Evolutionary conservation across 1,140 invertebrate species (phyloP), one percentile per base, ranked within the genome.

Genomic region (Pachyrhynchus sulphureomaculatus): DNA sequence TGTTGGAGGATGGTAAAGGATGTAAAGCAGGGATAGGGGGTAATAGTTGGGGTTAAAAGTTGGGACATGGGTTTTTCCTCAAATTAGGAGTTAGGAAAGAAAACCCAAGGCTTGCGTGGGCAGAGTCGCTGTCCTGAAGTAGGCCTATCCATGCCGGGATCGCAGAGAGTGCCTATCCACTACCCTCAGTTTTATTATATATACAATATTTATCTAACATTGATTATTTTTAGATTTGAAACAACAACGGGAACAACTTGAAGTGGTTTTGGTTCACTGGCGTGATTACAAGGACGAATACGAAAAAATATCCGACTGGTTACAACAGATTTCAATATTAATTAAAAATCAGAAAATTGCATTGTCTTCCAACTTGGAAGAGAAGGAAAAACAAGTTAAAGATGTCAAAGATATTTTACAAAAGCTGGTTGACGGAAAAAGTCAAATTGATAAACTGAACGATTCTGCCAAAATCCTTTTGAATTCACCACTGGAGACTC

Each of bases 271-370:
- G 48, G 82, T 85, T 33, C 89, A 93, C 70, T 93, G 92, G 88
- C 81, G 90, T 54, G 90, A 93, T 55, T 95, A 92, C 75, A 95
- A 95, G 75, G 92, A 95, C 70, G 92, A 95, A 76, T 93, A 92
- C 74, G 93, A 96, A 76, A 83, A 89, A 54, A 77, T 95, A 6
- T 93, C 91, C 55, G 92, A 95, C 73, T 97, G 94, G 94, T 75
- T 98, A 34, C 93, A 96, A 75, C 91, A 95, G 72, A 93, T 92
- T 71, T 93, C 96, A 71, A 91, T 94, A 65, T 82, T 94, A 12
- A 88, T 96, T 15, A 95, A 95, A 75, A 90, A 92, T 23, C 90
- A 95, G 67, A 94, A 95, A 73, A 87, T 92, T 23, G 87, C 91
- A 33, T 78, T 96, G 4, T 81, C 92, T 13, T 83, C 91, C 2